phyloP scores from a whole-genome alignment of 2,797 vertebrate genomes.

The Halcyon chelicuti region DNA sequence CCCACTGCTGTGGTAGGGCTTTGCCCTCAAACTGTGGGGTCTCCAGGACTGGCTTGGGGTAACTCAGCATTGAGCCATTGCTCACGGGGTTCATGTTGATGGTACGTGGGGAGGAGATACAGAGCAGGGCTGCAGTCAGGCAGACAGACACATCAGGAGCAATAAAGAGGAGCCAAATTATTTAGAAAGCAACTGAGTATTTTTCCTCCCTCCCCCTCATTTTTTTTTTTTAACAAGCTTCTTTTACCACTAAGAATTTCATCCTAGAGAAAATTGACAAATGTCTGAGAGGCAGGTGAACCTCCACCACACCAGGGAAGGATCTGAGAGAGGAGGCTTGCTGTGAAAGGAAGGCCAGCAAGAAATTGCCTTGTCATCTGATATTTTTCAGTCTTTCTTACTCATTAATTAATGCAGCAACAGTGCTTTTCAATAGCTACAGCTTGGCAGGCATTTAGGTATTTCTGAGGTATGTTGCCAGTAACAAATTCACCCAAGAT shows the following conservation, averaged over 20 bases:
- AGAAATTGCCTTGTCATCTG: not conserved
- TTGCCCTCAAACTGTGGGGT: not conserved
- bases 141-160: not conserved
- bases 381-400: not conserved
- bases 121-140: not conserved
- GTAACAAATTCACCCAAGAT: not conserved
- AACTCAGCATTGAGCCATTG: not conserved
- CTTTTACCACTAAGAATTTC: not conserved
- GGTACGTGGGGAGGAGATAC: not conserved
- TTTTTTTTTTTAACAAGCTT: conserved; percentile 1
- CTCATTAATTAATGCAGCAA: not conserved
- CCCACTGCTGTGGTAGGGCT: not conserved
- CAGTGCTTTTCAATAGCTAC: not conserved
- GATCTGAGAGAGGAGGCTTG: not conserved
- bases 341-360: not conserved
- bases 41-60: not conserved
- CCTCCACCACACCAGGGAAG: not conserved
- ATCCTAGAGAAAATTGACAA: conserved; percentile 11
- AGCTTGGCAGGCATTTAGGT: not conserved
- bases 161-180: not conserved
- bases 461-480: not conserved
- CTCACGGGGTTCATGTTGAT: not conserved
- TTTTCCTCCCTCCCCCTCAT: not conserved
- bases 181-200: conserved; percentile 3
- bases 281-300: not conserved